Evolutionary conservation across 1,140 invertebrate genomes (phyloP).

Genomic region (Muscidifurax raptorellus): DNA sequence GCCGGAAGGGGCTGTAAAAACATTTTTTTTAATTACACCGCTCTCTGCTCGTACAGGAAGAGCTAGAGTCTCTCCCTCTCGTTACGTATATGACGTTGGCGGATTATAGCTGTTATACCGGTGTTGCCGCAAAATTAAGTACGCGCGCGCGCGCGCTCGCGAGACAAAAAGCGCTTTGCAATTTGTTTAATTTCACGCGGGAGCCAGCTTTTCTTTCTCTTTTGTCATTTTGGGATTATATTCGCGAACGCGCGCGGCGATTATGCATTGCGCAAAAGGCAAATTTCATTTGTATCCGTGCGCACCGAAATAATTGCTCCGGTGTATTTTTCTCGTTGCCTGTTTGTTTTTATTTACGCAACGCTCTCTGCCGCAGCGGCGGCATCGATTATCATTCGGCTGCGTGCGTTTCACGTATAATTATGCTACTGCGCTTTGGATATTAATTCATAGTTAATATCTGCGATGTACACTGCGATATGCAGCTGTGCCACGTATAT

Average conservation of each 20-base stretch:
- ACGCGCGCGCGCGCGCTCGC: neutral
- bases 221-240: neutral
- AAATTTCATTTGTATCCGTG: neutral
- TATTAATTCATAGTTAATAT: neutral
- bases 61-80: neutral
- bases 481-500: neutral
- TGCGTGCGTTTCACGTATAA: neutral
- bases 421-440: neutral
- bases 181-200: neutral
- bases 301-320: neutral
- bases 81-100: neutral
- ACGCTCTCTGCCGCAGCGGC: neutral
- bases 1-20: slow-evolving; percentile 22
- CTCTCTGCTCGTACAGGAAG: neutral
- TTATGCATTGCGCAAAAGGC: neutral
- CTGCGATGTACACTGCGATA: neutral
- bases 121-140: neutral
- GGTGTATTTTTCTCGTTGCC: neutral
- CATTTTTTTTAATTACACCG: slow-evolving; percentile 25
- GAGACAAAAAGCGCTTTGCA: neutral
- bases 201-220: neutral
- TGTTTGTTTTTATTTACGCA: neutral
- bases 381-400: neutral
- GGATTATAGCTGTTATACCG: neutral
- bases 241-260: too few species aligned